Evolutionary conservation across 1,140 invertebrate species (phyloP), one percentile per base, ranked within the genome.

Genomic region (Aporrectodea caliginosa): DNA sequence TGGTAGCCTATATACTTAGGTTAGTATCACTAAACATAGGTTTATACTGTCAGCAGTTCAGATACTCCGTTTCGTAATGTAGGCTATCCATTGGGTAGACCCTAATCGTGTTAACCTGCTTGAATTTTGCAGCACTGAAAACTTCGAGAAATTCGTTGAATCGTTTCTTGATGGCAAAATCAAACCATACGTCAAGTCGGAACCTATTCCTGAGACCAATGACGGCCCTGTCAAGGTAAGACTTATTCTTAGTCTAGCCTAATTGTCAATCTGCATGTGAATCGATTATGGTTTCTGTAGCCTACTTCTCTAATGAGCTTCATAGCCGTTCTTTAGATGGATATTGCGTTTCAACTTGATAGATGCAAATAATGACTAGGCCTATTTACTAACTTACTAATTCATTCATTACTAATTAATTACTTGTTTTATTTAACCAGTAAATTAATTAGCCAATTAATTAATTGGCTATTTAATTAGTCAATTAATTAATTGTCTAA

Each of bases 151-250:
- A n/a, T 99, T 99, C 91, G 90, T 97, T 2, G 93, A 93, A 78
- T 93, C 97, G 84, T 88, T 99, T 1, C 89, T 94, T 79, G 92
- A 91, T 78, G 94, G 92, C 35, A 93, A 93, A 84, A 85, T 99
- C 75, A 94, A 97, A 85, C 93, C 96, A 0, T 98, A 95, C 89
- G 85, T 99, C 68, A 99, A 99, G 89, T 99, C 97, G 32, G 97
- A 99, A 87, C 89, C 94, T 0, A 89, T 99, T 70, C 97, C 98
- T 1, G 94, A 93, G 75, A 91, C 91, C 69, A 96, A 97, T 83
- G 92, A 92, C 85, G 93, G 91, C 0, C 92, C 92, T 71, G 95
- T 98, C 0, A 96, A 93, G 85, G 92, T 90, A 85, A 78, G 2
- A 58, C 6, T 12, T 58, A 12, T 58, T 58, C 43, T 12, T 12